Conservation (phyloP, 1,140 invertebrate species). For the Brachionus asplanchnoidis region DNA sequence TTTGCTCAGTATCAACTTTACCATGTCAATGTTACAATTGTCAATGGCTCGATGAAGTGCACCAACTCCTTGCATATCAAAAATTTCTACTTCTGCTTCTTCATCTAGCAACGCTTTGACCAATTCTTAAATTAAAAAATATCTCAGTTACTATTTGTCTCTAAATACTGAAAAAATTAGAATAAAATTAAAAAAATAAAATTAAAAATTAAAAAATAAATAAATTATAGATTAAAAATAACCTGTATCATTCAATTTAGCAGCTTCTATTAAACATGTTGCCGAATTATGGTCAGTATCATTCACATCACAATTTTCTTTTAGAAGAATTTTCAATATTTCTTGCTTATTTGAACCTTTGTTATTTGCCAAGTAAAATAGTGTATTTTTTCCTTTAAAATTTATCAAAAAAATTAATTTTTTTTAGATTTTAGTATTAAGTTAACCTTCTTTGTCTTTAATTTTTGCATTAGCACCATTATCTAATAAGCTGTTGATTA, state of each 20-base stretch:
- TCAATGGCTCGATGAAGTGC: slow-evolving; percentile 4
- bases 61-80: neutral
- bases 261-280: slow-evolving; percentile 6
- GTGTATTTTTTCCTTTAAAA: neutral
- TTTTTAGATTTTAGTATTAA: neutral
- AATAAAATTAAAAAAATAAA: neutral
- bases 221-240: neutral
- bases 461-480: neutral
- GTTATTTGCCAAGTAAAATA: neutral
- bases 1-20: neutral
- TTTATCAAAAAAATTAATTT: neutral
- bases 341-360: neutral
- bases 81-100: neutral
- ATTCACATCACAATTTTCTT: neutral
- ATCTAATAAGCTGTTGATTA: neutral
- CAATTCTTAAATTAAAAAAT: neutral
- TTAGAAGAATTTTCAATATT: neutral
- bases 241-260: neutral
- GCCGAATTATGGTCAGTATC: neutral
- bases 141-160: neutral
- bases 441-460: neutral
- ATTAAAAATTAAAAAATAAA: neutral
- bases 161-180: neutral
- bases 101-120: neutral
- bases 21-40: slow-evolving; percentile 9